phyloP scores from a whole-genome alignment of 1,140 invertebrate species.

The Anthonomus grandis region DNA sequence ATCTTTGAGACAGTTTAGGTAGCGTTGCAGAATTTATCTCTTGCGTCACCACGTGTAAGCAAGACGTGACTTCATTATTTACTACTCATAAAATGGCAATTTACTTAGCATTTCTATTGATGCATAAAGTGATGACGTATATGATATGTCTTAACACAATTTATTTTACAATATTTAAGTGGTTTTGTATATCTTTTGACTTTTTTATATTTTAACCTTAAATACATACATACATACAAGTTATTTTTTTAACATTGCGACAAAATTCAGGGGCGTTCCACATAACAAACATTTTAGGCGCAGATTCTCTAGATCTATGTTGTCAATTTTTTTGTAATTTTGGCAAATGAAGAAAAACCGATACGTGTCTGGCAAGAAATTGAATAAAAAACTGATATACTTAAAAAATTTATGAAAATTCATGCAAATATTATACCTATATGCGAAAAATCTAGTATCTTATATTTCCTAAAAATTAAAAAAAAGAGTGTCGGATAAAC shows the following conservation, averaged over 20 bases:
- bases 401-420: background rate
- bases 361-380: background rate
- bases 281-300: no score
- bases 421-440: background rate
- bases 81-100: no score
- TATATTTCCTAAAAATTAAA: background rate
- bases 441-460: background rate
- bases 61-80: conserved; percentile 17
- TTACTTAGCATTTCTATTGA: no score
- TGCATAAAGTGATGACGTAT: no score
- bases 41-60: conserved; percentile 15
- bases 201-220: no score
- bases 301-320: background rate
- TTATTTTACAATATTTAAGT: no score
- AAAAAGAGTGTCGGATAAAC: background rate
- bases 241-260: no score
- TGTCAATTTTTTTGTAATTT: conserved; percentile 3
- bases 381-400: background rate
- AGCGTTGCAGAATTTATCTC: conserved; percentile 15
- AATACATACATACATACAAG: no score
- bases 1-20: conserved; percentile 23
- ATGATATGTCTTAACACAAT: no score
- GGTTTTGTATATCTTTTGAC: no score
- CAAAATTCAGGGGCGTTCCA: no score
- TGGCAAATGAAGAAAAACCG: conserved; percentile 1